Conservation (phyloP, 1,140 invertebrate genomes). For the Zaprionus camerounensis region DNA sequence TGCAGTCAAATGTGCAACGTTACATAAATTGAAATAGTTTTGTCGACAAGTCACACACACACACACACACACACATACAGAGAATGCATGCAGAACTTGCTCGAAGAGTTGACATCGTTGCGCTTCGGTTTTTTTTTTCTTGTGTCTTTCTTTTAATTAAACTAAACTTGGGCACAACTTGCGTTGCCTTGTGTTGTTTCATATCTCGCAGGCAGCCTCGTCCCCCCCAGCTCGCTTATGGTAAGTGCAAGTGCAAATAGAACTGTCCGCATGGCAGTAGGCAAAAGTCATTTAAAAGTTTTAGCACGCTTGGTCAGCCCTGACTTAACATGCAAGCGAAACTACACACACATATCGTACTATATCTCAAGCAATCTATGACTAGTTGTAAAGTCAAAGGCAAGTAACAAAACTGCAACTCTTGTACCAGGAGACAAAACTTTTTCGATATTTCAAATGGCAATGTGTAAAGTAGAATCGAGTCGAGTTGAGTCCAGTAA, state of each 20-base stretch:
- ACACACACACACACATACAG: too few species aligned
- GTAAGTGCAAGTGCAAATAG: constrained; percentile 54
- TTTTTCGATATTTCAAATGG: constrained; percentile 80
- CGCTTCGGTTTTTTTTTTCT: constrained; percentile 30
- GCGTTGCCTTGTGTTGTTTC: constrained; percentile 38
- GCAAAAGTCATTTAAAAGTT: constrained; percentile 82
- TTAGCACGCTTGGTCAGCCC: constrained; percentile 71
- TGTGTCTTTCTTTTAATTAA: constrained; percentile 69
- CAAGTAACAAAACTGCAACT: constrained; percentile 38
- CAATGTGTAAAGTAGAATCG: constrained; percentile 37
- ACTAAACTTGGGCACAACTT: constrained; percentile 71
- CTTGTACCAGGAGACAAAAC: constrained; percentile 45
- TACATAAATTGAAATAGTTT: constrained; percentile 78
- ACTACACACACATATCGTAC: not conserved
- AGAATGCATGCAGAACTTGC: constrained; percentile 64
- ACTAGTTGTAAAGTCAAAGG: not conserved
- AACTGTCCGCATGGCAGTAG: constrained; percentile 56
- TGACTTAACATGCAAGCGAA: constrained; percentile 63
- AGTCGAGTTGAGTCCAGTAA: not conserved
- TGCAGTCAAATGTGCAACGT: constrained; percentile 54
- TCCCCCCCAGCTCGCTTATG: not conserved
- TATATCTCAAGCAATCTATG: not conserved
- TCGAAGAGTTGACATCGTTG: constrained; percentile 41
- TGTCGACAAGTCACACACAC: constrained; percentile 46
- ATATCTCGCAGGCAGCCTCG: not conserved